Conservation (phyloP, 1,140 invertebrate genomes). For the Listronotus bonariensis region DNA sequence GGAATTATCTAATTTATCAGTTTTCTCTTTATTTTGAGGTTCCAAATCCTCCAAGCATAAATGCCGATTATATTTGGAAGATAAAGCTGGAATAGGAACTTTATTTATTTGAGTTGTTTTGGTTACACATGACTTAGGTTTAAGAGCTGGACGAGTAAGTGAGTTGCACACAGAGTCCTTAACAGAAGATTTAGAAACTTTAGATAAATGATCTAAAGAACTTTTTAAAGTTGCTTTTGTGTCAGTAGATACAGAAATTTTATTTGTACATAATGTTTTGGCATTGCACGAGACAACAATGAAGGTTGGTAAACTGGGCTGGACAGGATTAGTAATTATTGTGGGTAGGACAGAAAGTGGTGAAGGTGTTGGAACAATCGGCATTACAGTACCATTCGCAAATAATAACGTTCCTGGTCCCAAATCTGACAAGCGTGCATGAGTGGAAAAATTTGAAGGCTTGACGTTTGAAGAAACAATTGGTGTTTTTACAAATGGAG, state of each 20-base stretch:
- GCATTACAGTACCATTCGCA: slow-evolving; percentile 47
- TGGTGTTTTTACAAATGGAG: slow-evolving; percentile 39
- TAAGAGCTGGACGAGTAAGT: slow-evolving; percentile 24
- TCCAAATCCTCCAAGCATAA: slow-evolving; percentile 9
- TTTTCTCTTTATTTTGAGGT: slow-evolving; percentile 5
- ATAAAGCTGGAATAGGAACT: slow-evolving; percentile 70
- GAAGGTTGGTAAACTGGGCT: slow-evolving; percentile 17
- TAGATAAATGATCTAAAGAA: background rate
- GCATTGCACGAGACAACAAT: slow-evolving; percentile 33
- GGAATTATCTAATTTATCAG: slow-evolving; percentile 13
- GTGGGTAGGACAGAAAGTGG: slow-evolving; percentile 22
- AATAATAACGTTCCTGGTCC: slow-evolving; percentile 49
- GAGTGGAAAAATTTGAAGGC: slow-evolving; percentile 18
- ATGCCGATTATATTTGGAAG: slow-evolving; percentile 50
- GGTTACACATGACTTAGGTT: slow-evolving; percentile 54
- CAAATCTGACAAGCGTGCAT: slow-evolving; percentile 29
- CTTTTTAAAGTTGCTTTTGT: background rate
- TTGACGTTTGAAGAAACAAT: slow-evolving; percentile 41
- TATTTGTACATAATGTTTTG: background rate
- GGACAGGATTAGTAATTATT: slow-evolving; percentile 33
- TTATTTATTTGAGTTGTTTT: slow-evolving; percentile 72
- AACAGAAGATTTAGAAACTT: slow-evolving; percentile 9
- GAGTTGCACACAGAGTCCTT: slow-evolving; percentile 20
- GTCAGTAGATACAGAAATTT: background rate
- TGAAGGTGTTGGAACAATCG: slow-evolving; percentile 41